phyloP scores from a whole-genome alignment of 2,113 vertebrate genomes.

The Nesoenas mayeri region DNA sequence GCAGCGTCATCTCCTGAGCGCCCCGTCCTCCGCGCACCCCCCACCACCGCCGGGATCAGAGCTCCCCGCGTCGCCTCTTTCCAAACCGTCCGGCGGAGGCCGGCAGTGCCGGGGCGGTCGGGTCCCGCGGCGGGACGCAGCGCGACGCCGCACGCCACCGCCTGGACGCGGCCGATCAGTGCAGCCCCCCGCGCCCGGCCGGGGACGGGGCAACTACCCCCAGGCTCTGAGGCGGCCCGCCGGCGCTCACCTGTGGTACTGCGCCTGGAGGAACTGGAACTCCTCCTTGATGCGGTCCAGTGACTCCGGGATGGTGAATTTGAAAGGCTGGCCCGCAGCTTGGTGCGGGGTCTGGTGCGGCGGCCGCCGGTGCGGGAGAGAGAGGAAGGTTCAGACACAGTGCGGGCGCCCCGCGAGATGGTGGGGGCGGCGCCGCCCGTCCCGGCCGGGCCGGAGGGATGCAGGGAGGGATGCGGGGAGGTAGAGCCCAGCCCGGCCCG shows the following conservation, averaged over 20 bases:
- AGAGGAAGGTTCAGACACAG: slow-evolving; percentile 10
- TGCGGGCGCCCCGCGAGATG: neutral
- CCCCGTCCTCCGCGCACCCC: neutral
- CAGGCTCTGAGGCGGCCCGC: neutral
- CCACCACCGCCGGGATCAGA: neutral
- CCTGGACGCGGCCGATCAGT: slow-evolving; percentile 72
- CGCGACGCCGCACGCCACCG: slow-evolving; percentile 79
- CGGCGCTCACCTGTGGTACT: slow-evolving; percentile 91
- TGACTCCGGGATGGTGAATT: slow-evolving; percentile 94
- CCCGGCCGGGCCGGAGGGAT: neutral
- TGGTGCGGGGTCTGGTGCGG: slow-evolving; percentile 85
- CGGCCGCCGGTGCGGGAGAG: neutral
- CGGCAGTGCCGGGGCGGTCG: neutral
- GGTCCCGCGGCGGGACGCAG: slow-evolving; percentile 34
- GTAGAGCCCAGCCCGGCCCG: neutral
- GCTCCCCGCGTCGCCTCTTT: neutral
- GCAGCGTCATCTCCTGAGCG: fast-evolving
- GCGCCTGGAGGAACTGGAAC: slow-evolving; percentile 94
- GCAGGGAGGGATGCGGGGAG: neutral
- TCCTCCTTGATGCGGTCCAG: slow-evolving; percentile 95
- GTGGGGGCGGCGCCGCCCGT: neutral
- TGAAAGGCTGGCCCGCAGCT: slow-evolving; percentile 92
- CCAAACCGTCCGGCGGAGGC: too few relatives aligned
- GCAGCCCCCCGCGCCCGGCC: neutral
- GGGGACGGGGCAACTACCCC: neutral